phyloP scores from a whole-genome alignment of 2,797 vertebrate genomes.

The Clarias pachynema region DNA sequence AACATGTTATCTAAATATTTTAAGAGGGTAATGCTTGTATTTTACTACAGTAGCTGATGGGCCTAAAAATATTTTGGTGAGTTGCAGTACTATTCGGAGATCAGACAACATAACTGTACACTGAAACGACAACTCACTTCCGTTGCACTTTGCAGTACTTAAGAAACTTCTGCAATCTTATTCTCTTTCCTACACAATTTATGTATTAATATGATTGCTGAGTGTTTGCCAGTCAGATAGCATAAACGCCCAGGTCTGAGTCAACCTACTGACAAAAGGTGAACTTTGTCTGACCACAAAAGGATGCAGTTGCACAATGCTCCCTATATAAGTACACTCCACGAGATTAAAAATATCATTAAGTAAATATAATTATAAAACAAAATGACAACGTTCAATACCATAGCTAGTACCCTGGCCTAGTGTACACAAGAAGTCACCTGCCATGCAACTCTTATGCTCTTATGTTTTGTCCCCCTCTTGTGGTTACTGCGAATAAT shows the following conservation, averaged over 20 bases:
- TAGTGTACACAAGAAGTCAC: no score
- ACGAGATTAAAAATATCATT: no score
- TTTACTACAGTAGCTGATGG: neutral
- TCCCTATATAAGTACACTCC: neutral
- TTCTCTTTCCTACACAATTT: neutral
- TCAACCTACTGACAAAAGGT: neutral
- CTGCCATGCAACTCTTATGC: no score
- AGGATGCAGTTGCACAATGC: neutral
- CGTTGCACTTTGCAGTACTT: neutral
- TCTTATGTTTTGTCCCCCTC: conserved; percentile 57
- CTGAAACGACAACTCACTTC: neutral
- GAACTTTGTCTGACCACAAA: conserved; percentile 23
- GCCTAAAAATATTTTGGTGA: neutral
- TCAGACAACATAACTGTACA: neutral
- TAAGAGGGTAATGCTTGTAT: neutral
- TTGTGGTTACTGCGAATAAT: neutral
- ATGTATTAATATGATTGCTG: neutral
- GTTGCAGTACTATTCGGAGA: neutral
- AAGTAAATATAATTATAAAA: no score
- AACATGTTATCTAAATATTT: neutral
- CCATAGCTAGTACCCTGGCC: neutral
- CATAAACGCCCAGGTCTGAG: conserved; percentile 24
- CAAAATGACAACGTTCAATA: neutral
- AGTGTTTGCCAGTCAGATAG: neutral
- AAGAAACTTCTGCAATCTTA: neutral